Percentiles rank a stretch among this genome's conserved stretches.
Conservation (phyloP, 2,888 invertebrate genomes). For the Leucophora obtusa region DNA sequence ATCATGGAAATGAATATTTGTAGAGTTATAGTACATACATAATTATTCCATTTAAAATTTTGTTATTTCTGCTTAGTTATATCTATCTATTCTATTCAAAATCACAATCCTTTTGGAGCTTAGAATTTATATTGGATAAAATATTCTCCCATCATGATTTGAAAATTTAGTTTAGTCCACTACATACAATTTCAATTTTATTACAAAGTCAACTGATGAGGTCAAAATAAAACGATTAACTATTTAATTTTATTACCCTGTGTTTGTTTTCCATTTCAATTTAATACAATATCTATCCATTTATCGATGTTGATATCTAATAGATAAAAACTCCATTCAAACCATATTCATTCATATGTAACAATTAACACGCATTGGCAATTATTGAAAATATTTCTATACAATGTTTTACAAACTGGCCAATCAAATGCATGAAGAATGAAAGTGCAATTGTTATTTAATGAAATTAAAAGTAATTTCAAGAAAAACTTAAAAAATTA, state of each 20-base stretch:
- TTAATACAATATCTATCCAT: slow-evolving; percentile 42
- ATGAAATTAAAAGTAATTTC: slow-evolving; percentile 61
- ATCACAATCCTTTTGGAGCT: no score
- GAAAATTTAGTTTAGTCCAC: no score
- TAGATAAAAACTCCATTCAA: slow-evolving; percentile 30
- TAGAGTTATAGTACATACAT: no score
- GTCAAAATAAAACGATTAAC: slow-evolving; percentile 54
- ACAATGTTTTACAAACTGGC: neutral
- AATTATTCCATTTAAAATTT: no score
- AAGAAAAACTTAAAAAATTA: slow-evolving; percentile 15
- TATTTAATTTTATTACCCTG: slow-evolving; percentile 38
- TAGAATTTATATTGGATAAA: no score
- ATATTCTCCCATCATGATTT: no score
- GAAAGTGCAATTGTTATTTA: slow-evolving; percentile 58
- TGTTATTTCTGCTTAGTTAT: no score
- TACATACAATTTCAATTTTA: neutral
- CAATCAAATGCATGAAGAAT: slow-evolving; percentile 19
- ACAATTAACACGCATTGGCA: slow-evolving; percentile 62
- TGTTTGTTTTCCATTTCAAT: slow-evolving; percentile 15
- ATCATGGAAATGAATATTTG: no score
- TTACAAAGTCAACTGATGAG: slow-evolving; percentile 40
- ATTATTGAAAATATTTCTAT: slow-evolving; percentile 60
- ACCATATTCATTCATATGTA: slow-evolving; percentile 20
- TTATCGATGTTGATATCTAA: slow-evolving; percentile 35
- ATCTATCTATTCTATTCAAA: no score